Evolutionary conservation across 2,797 vertebrate species (phyloP), one percentile per base, ranked within the genome.

Genomic region (Sebastolobus altivelis): DNA sequence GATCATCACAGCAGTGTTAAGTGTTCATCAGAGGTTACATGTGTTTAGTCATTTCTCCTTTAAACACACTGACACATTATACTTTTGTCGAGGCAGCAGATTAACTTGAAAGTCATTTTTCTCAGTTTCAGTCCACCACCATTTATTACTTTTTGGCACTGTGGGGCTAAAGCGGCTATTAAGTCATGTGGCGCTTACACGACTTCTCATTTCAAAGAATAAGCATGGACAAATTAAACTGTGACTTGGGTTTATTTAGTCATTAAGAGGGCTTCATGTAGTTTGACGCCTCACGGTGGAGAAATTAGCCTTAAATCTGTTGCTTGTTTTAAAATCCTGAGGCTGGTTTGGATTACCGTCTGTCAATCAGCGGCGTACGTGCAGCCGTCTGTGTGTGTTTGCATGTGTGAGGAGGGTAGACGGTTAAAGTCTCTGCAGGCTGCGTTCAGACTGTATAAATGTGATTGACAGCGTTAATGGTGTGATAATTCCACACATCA

Each of bases 381-480:
- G 16, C 37, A 8, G 62, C 37, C 13, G 25, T 16, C 22, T 22
- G 16, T 59, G 29, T 22, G 16, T 59, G 29, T 75, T 55, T 62
- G 75, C 12, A 12, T 56, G 62, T 75, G 82, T 65, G 82, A 77
- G 31, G 71, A 71, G 60, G 31, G 79, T 68, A 75, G 75, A 84
- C 63, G 62, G 81, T 75, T 70, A 29, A 71, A 84, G 84, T 86
- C 82, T 85, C 81, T 69, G 82, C 88, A 65, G 88, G 82, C 82
- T 74, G n/a, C 49, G 18, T 79, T 89, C 74, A 88, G 78, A 80
- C 82, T 79, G 59, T 83, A 82, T 86, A 81, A 63, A n/a, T 68
- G 38, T 93, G 93, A 94, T 83, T 94, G 92, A 91, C 91, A 90
- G 88, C 66, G n/a, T 86, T 93, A 94, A 93, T 91, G 88, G 82